Conservation (phyloP, 2,888 invertebrate species). For the Timema cristinae region DNA sequence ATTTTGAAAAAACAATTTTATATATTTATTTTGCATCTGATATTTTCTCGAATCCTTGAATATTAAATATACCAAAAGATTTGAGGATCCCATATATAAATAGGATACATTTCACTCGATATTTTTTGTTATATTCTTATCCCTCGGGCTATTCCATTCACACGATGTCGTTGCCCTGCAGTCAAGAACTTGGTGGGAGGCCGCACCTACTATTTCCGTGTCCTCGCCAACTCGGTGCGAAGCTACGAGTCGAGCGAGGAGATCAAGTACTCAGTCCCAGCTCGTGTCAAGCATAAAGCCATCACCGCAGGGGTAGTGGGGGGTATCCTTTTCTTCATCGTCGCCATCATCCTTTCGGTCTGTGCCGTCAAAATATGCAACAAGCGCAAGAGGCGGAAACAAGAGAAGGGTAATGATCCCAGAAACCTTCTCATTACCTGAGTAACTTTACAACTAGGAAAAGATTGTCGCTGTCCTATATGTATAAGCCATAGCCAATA, state of each 20-base stretch:
- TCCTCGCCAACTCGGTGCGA: conserved; percentile 80
- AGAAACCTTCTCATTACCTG: no score
- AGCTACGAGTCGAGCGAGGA: conserved; percentile 85
- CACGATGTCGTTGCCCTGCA: conserved; percentile 43
- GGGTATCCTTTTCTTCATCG: conserved; percentile 94
- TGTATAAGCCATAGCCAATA: no score
- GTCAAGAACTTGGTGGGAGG: conserved; percentile 90
- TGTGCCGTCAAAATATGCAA: conserved; percentile 98
- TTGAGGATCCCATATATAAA: no score
- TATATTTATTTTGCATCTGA: no score
- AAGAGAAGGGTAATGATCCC: conserved; percentile 81
- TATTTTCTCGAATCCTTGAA: no score
- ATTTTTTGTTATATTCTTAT: no score
- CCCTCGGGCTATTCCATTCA: no score
- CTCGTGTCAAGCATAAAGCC: conserved; percentile 89
- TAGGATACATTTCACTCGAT: no score
- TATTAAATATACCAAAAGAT: no score
- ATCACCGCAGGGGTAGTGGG: conserved; percentile 96
- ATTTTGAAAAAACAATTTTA: no score
- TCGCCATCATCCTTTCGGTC: conserved; percentile 93
- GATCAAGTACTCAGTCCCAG: conserved; percentile 84
- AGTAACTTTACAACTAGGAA: no score
- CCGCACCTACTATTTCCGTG: conserved; percentile 87
- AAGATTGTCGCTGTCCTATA: no score
- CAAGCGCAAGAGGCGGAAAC: conserved; percentile 93